Base-by-base conservation (phyloP, 2,797 vertebrate species). In the Rhinophrynus dorsalis region DNA sequence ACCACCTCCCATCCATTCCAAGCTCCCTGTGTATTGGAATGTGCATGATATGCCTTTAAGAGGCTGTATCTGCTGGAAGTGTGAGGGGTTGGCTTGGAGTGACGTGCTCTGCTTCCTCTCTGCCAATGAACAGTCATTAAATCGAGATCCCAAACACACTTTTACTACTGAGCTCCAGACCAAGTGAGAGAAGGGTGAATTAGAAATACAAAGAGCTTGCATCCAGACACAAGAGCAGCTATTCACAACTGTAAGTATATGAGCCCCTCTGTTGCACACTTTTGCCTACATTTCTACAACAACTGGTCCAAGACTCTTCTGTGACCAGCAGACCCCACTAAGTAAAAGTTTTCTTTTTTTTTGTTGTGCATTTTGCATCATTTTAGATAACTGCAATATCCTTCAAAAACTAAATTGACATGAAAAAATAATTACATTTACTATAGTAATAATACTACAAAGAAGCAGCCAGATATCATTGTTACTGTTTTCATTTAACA, bases 11-110 rank as follows among this genome's bases (percentile, higher is more conserved):
- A 61, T 57, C 32, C 35, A 68, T 71, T 74, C 32, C 2, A 1
- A 56, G 23, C 68, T 58, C 65, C 0, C 5, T 26, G 67, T 69
- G 67, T 51, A 74, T 67, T 18, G 76, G 74, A 74, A 83, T 81
- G 75, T 74, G 69, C 78, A 75, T 73, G 75, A 76, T 87, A 80
- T 82, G 78, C 80, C 87, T 90, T 89, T 88, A 88, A 89, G 87
- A 80, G 86, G 87, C 80, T 74, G 86, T 85, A 67, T 77, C 48
- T 58, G 74, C 71, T 70, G 33, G 71, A 42, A n/a, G 57, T 1
- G 12, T 52, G 35, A 30, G 76, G 76, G 74, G 47, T 77, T 47
- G 74, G 69, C 62, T 73, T 63, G 38, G 12, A 12, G 37, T 11
- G 69, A 73, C 69, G 54, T 63, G 20, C 21, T 29, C 76, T 15